A percentile compares a stretch with the other conserved stretches of the same genome.
Conservation (phyloP, 2,113 vertebrate species). For the Rallus limicola region DNA sequence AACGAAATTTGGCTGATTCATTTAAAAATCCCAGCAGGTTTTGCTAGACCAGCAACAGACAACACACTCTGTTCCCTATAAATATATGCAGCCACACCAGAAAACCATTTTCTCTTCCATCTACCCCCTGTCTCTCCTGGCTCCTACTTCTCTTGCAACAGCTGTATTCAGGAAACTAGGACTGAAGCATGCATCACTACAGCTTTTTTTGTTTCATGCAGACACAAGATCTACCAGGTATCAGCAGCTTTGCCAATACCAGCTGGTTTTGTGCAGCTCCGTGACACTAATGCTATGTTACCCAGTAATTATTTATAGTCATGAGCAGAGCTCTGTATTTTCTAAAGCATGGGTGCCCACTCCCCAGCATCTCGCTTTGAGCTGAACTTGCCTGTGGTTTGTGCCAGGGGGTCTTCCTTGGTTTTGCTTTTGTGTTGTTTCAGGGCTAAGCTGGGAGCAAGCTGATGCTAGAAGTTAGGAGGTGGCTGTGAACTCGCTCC, state of each 20-base stretch:
- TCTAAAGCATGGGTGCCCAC: neutral
- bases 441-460: neutral
- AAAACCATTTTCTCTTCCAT: neutral
- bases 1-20: neutral
- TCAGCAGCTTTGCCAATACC: neutral
- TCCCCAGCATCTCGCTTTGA: neutral
- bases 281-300: neutral
- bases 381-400: neutral
- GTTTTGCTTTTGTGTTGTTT: neutral
- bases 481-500: neutral
- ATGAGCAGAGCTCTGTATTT: neutral
- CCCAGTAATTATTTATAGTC: neutral
- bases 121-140: neutral
- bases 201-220: neutral
- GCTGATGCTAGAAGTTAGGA: neutral
- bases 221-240: neutral
- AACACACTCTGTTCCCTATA: neutral
- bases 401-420: neutral
- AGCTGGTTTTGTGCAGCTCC: neutral
- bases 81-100: neutral
- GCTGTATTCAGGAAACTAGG: neutral
- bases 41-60: neutral
- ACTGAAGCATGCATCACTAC: neutral
- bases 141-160: neutral
- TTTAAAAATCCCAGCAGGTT: neutral